Percentiles rank a stretch among this genome's conserved stretches.
phyloP scores from a whole-genome alignment of 2,797 vertebrate species.

The Hyperoplus lanceolatus region DNA sequence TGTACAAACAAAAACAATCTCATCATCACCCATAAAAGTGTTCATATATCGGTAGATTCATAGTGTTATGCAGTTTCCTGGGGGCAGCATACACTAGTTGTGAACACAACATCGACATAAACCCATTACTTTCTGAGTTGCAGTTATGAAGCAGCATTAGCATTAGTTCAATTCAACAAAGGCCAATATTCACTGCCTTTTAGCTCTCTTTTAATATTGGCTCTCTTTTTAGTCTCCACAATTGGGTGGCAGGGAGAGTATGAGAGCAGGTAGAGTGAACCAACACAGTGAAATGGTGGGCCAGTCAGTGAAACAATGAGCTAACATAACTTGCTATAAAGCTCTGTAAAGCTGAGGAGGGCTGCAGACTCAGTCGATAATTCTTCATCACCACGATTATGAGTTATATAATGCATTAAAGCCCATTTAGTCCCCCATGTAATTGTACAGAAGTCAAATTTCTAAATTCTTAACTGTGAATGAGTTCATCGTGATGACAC shows the following conservation, averaged over 20 bases:
- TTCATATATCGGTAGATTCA: not conserved
- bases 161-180: not conserved
- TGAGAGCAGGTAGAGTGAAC: not conserved
- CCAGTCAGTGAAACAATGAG: not conserved
- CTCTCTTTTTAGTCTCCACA: no score
- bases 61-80: not conserved
- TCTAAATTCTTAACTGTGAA: not conserved
- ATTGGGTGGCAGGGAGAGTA: no score
- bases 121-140: not conserved
- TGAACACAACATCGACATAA: not conserved
- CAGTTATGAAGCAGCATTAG: not conserved
- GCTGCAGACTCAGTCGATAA: not conserved
- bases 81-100: not conserved
- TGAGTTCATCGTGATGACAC: not conserved
- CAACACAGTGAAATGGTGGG: not conserved
- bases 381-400: not conserved
- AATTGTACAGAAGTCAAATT: not conserved
- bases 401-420: not conserved
- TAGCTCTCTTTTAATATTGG: not conserved
- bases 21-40: not conserved
- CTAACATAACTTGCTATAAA: no score
- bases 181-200: not conserved
- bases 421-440: not conserved
- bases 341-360: not conserved
- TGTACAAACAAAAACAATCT: not conserved